These are phyloP conservation scores for Brachyptera putata DNA, from an alignment of 2,888 invertebrate species.

Conservation along the genomic window DNA sequence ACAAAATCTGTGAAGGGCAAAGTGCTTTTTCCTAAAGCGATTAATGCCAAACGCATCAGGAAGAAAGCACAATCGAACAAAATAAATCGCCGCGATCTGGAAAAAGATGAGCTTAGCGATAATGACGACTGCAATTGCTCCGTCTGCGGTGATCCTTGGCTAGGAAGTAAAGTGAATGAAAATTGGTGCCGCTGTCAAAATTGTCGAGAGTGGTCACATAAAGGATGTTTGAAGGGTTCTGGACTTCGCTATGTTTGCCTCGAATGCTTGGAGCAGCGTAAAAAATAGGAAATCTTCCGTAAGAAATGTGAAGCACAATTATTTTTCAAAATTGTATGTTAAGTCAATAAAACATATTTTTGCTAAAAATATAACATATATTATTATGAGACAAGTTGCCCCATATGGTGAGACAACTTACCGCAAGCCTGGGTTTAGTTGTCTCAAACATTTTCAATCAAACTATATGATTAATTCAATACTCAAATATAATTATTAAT, in stretches of 20 bases:
- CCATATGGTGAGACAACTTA: background rate
- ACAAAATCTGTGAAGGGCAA: too few species aligned
- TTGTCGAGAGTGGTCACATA: constrained; percentile 3
- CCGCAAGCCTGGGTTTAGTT: background rate
- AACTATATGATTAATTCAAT: too few species aligned
- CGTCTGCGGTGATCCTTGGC: constrained; percentile 8
- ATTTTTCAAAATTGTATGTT: too few species aligned
- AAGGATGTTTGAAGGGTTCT: background rate
- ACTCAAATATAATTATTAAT: too few species aligned
- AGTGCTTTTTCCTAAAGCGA: background rate
- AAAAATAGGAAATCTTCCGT: too few species aligned
- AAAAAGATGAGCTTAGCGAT: background rate
- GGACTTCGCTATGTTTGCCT: background rate
- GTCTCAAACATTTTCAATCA: background rate
- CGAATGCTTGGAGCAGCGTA: too few species aligned
- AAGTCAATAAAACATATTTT: too few species aligned
- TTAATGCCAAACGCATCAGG: background rate
- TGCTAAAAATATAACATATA: too few species aligned
- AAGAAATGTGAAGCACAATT: too few species aligned
- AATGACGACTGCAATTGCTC: background rate
- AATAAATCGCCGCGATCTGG: too few species aligned
- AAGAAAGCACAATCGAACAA: background rate
- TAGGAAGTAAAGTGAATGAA: constrained; percentile 3
- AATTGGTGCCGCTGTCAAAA: background rate
- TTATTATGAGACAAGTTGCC: background rate